Evolutionary conservation across 2,797 vertebrate species (phyloP), one percentile per base, ranked within the genome.

Genomic region (Eulemur albifrons): DNA sequence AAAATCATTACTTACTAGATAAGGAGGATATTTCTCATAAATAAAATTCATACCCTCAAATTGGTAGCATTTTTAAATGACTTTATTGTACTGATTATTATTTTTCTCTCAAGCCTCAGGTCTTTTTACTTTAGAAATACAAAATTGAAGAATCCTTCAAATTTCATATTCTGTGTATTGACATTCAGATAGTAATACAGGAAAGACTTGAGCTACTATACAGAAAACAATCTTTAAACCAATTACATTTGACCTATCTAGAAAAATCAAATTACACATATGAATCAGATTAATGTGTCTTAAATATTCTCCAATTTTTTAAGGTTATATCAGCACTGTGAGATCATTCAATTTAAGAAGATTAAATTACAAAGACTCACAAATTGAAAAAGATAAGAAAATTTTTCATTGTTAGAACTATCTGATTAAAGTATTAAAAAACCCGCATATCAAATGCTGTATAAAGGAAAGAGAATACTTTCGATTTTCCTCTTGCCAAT

Each of bases 271-370:
- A 92, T 84, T 96, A 57, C 11, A 95, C 8, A 35, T 38, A 70
- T 35, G 4, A 93, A 96, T 96, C 87, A 97, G 32, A 96, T 82
- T 95, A 96, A 83, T 88, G 15, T 92, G 7, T 96, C 93, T 96
- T 94, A 90, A 95, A 90, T 94, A 76, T 76, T 32, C 54, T 95
- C 75, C 4, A 86, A 50, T 97, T 97, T 95, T 93, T 82, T 50
- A 82, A 97, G 70, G 95, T 96, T 97, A 90, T 97, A 90, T 88
- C 52, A 94, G 2, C 6, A 84, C 38, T 80, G 54, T 76, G 93
- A 92, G 84, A 76, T 48, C 88, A 97, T 97, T 95, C 80, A 95
- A 88, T 94, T 98, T 32, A 96, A 95, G 96, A 61, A 94, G 95
- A 88, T 96, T 80, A 97, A 93, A 97, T 38, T 10, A 94, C 59